Conservation (phyloP, 2,888 invertebrate species). For the Agriotes lineatus region DNA sequence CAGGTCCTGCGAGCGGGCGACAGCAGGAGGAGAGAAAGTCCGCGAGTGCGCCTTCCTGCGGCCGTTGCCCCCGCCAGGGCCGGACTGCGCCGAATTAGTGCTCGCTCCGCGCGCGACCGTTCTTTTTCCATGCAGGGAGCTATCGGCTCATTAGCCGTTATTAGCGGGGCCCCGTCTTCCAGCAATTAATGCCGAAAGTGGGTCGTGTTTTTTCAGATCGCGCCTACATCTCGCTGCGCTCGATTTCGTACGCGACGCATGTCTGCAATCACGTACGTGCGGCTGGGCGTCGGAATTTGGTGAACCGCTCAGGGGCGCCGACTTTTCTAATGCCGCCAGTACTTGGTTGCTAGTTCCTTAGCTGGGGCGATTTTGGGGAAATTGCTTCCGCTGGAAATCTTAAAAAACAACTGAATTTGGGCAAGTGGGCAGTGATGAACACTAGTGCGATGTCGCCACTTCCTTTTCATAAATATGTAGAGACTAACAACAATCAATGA, state of each 20-base stretch:
- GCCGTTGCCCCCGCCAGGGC: slow-evolving; percentile 43
- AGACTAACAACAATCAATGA: too few relatives aligned
- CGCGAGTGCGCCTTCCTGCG: slow-evolving; percentile 40
- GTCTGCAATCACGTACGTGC: slow-evolving; percentile 28
- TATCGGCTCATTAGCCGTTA: not conserved
- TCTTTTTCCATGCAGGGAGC: not conserved
- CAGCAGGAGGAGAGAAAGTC: slow-evolving; percentile 39
- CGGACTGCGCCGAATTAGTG: slow-evolving; percentile 35
- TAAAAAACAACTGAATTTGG: too few relatives aligned
- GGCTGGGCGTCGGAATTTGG: slow-evolving; percentile 7
- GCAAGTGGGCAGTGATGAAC: too few relatives aligned
- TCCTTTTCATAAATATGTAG: too few relatives aligned
- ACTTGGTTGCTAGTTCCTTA: too few relatives aligned
- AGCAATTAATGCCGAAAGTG: not conserved
- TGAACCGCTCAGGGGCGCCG: too few relatives aligned
- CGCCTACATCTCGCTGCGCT: slow-evolving; percentile 31
- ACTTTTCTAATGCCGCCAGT: too few relatives aligned
- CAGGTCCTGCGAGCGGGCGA: slow-evolving; percentile 32
- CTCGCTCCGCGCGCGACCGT: slow-evolving; percentile 26
- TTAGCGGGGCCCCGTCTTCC: too few relatives aligned
- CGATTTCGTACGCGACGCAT: slow-evolving; percentile 29
- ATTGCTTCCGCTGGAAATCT: too few relatives aligned
- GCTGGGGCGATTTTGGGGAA: too few relatives aligned
- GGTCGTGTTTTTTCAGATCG: slow-evolving; percentile 8
- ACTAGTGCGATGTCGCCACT: too few relatives aligned